Percentiles rank a stretch among this genome's conserved stretches.
Evolutionary conservation across 2,113 vertebrate species (phyloP).

Genomic region (Microcebus tavaratra): DNA sequence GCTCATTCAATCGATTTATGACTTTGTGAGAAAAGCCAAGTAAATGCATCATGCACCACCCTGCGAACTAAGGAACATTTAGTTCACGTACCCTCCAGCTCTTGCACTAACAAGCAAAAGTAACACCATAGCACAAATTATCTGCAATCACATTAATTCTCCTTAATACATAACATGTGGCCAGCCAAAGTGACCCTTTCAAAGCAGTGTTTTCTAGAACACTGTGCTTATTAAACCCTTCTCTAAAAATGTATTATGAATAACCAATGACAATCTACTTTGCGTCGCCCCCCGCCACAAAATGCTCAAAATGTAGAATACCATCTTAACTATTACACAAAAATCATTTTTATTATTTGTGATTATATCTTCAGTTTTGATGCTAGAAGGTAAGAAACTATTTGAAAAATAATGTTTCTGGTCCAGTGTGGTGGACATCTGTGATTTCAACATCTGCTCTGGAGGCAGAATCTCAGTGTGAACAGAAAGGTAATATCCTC

Average conservation of each 20-base stretch:
- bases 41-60: conserved; percentile 32
- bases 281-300: background rate
- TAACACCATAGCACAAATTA: conserved; percentile 9
- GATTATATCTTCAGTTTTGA: conserved; percentile 6
- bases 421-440: background rate
- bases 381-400: conserved; percentile 5
- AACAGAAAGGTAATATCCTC: conserved; percentile 33
- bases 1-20: conserved; percentile 57
- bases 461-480: background rate
- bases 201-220: conserved; percentile 53
- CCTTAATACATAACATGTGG: conserved; percentile 30
- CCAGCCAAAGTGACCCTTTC: background rate
- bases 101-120: conserved; percentile 47
- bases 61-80: conserved; percentile 46
- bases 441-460: background rate
- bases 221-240: conserved; percentile 56
- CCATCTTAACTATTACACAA: background rate
- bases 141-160: background rate
- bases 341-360: background rate
- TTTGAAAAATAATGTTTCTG: conserved; percentile 41
- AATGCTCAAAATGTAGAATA: background rate
- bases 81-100: conserved; percentile 59
- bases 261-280: conserved; percentile 28
- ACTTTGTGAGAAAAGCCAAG: conserved; percentile 37
- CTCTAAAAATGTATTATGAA: conserved; percentile 52